Evolutionary conservation across 1,140 invertebrate species (phyloP), one percentile per base, ranked within the genome.

Genomic region (Trichonephila clavipes): DNA sequence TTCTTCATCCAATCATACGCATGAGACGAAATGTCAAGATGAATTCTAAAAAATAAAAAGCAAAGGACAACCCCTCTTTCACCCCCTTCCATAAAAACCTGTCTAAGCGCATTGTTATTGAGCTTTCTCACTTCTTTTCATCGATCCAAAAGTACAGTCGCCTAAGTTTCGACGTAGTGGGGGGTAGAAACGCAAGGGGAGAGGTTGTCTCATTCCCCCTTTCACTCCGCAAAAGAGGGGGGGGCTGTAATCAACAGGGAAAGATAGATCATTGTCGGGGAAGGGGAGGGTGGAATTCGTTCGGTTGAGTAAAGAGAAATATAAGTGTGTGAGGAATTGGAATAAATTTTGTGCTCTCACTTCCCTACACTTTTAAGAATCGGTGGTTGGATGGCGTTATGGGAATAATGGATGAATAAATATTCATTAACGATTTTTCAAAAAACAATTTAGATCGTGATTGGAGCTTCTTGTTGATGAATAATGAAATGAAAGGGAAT

Each of bases 171-270:
- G 44, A 21, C 5, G 62, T 1, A 34, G 81, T 28, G 40, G 62
- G 64, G 82, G 91, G 82, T 14, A 44, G 16, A 14, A 28, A 66
- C 21, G 16, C 18, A n/a, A 69, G 66, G n/a, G 66, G 24, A 10
- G 12, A 21, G 24, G 58, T 44, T 40, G 24, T 59, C 21, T 72
- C 81, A 2, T 28, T 40, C 58, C 83, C 82, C 64, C 62, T 72
- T 87, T 87, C 91, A 59, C 62, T 83, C 40, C 81, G 24, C 28
- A n/a, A 87, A 66, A n/a, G 44, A 62, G 24, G 72, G 88, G 69
- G 66, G 62, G 61, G 61, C 72, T 87, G 91, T 87, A 92, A 92
- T 92, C 91, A 92, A 92, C 91, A 92, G 91, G 91, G 91, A 92
- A 62, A 92, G 58, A 92, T 92, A 92, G 82, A 92, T 92, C 91